These are phyloP conservation scores for Gopherus flavomarginatus DNA, from an alignment of 2,113 vertebrate species.

Conservation along the genomic window DNA sequence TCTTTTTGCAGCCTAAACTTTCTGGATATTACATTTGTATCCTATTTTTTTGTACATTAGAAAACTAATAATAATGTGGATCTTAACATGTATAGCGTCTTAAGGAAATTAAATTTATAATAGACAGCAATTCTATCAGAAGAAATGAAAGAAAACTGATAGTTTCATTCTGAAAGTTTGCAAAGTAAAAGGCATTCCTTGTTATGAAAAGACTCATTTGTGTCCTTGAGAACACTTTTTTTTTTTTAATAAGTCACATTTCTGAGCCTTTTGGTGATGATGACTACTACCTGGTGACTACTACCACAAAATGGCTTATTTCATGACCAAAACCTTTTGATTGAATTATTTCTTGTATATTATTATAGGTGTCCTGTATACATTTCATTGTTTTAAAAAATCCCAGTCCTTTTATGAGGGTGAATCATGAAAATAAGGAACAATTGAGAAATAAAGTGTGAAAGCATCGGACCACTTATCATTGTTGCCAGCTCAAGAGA, in stretches of 20 bases:
- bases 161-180: background rate
- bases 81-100: background rate
- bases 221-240: background rate
- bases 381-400: background rate
- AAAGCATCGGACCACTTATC: background rate
- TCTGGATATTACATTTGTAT: background rate
- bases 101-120: background rate
- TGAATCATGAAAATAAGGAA: background rate
- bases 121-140: background rate
- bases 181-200: background rate
- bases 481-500: fast-evolving
- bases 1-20: background rate
- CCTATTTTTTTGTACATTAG: background rate
- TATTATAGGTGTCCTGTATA: background rate
- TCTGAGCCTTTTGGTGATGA: background rate
- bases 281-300: background rate
- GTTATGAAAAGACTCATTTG: background rate
- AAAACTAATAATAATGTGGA: background rate
- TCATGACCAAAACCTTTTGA: background rate
- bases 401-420: background rate
- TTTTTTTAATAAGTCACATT: background rate
- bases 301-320: background rate
- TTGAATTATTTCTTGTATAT: fast-evolving
- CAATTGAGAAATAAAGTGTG: background rate
- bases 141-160: background rate